Evolutionary conservation across 37 sponge, comb jelly and placozoan species (phyloP), one percentile per base, ranked within the genome.

Genomic region (Hormiphora californensis): DNA sequence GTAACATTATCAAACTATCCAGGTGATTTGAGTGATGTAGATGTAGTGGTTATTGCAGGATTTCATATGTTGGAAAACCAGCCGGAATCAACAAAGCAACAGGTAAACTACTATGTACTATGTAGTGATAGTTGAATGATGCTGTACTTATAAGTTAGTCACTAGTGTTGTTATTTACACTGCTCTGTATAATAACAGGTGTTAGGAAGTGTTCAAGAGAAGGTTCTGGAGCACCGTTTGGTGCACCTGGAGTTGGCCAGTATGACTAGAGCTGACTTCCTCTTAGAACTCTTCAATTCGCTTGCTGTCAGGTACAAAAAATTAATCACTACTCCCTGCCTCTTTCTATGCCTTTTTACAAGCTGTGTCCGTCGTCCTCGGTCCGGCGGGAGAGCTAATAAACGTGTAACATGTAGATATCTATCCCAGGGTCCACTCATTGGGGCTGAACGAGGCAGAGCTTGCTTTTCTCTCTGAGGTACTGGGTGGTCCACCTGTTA

Each of bases 381-480:
- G n/a, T n/a, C n/a, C n/a, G n/a, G n/a, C n/a, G n/a, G n/a, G n/a
- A n/a, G n/a, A n/a, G n/a, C n/a, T n/a, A n/a, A n/a, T n/a, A n/a
- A n/a, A n/a, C n/a, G n/a, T n/a, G n/a, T n/a, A n/a, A n/a, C n/a
- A n/a, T n/a, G n/a, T n/a, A n/a, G n/a, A n/a, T 2, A 21, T 91
- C 2, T 67, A 92, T 30, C 89, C 91, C 4, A 27, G 85, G n/a
- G 85, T 90, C 37, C 81, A 91, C 27, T 95, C 96, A 0, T 68
- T 95, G 57, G 96, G 96, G 39, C 90, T 95, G 19, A 95, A 95
- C 55, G 96, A 95, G 54, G 94, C 94, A 49, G 96, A 95, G 85
- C 89, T 95, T 0, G 23, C 67, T 0, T 89, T 89, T 15, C 33
- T 89, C 23, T 86, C 91, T 9, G 65, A 85, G 37, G 63, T 93